Base-by-base conservation (phyloP, 2,888 invertebrate species). In the Lamellibrachia satsuma region DNA sequence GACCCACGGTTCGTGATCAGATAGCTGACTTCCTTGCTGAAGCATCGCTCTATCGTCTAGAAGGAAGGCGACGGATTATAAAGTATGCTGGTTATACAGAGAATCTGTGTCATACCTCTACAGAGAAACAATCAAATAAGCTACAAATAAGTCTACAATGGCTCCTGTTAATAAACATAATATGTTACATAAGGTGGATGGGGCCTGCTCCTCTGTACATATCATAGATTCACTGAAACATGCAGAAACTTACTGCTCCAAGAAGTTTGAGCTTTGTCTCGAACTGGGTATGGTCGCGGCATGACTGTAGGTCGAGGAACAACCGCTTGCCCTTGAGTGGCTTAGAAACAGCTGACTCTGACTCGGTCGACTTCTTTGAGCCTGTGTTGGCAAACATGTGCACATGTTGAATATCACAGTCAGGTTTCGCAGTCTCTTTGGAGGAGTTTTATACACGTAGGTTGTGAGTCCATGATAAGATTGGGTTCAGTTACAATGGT, bases 241-340 rank as follows among this genome's bases (percentile, higher is more conserved):
- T 55, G 55, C 7, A 55, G 55, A 55, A 55, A 55, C 55, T 55
- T 75, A 75, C 75, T 22, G 75, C 75, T 75, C 75, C 75, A 75
- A 75, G 75, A 75, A 75, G 75, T 75, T 75, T 75, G 75, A 75
- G 75, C 75, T 75, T 75, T 75, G 75, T n/a, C 75, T 75, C 75
- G 22, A 75, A n/a, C 22, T 75, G 75, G 75, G 6, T n/a, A 22
- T 75, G 75, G 22, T 75, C 22, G 15, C n/a, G 75, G 75, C 75
- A 75, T 75, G 75, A 22, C 75, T 75, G 75, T 75, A 75, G 75
- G 75, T 75, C 75, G n/a, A 75, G 75, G 22, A 75, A 75, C 15
- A 75, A 75, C 75, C 75, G 75, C 22, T 75, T 75, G 75, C 75
- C 75, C 75, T 75, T 75, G 22, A 75, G 75, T 75, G 75, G 75